Percentiles rank a stretch among this genome's conserved stretches.
These are phyloP conservation scores for Chalcis sispes DNA, from an alignment of 2,888 invertebrate genomes.

Conservation along the genomic window DNA sequence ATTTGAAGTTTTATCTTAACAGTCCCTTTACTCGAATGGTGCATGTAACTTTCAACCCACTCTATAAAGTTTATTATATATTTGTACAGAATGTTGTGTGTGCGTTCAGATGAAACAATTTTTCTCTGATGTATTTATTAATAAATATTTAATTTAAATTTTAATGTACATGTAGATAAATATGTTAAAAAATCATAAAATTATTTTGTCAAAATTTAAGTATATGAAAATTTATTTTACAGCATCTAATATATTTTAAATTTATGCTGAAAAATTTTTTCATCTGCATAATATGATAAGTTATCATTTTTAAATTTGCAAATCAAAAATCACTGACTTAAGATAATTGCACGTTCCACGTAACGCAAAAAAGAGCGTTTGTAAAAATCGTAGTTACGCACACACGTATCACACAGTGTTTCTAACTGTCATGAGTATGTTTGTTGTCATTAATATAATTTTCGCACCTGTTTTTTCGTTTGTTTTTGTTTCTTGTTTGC, in stretches of 20 bases:
- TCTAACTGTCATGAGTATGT: neutral
- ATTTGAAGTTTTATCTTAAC: constrained; percentile 1
- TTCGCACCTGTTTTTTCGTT: constrained; percentile 53
- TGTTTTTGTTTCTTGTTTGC: constrained; percentile 51
- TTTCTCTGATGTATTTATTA: neutral
- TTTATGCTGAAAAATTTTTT: too few relatives aligned
- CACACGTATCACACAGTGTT: neutral
- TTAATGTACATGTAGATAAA: too few relatives aligned
- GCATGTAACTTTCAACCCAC: constrained; percentile 28
- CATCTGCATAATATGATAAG: too few relatives aligned
- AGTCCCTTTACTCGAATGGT: constrained; percentile 11
- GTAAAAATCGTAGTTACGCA: neutral
- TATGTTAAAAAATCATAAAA: too few relatives aligned
- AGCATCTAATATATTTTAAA: too few relatives aligned
- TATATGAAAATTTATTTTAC: too few relatives aligned
- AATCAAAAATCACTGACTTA: too few relatives aligned
- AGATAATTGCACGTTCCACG: constrained; percentile 19
- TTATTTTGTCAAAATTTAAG: too few relatives aligned
- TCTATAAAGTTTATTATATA: constrained; percentile 21
- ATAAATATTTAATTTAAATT: too few relatives aligned
- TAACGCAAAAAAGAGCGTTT: too few relatives aligned
- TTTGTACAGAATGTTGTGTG: neutral
- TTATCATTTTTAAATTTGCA: too few relatives aligned
- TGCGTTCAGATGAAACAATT: neutral
- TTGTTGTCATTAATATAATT: constrained; percentile 50